Base-by-base conservation (phyloP, 2,797 vertebrate species). In the Hipposideros larvatus region DNA sequence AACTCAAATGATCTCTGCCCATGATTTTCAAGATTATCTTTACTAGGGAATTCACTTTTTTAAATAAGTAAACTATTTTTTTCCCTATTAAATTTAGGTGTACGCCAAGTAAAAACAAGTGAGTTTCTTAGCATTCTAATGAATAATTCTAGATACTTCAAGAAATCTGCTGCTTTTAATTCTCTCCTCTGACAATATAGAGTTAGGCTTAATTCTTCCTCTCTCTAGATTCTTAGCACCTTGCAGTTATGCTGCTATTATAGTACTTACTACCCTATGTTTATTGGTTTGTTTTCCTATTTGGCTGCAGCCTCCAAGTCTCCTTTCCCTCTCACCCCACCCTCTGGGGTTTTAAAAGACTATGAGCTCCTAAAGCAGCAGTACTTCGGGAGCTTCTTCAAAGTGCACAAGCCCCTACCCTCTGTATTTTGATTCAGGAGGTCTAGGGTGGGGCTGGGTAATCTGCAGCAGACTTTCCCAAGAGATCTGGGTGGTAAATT, bases 101-200 rank as follows among this genome's bases (percentile, higher is more conserved):
- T 85, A 53, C 41, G 75, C 65, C 26, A 65, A 89, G 31, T 65
- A 87, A 21, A 95, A 97, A 92, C 37, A 87, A 78, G 14, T 41
- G 41, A 73, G 57, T 87, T 95, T 87, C 53, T 93, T 90, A 95
- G 87, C 28, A 87, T 87, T 86, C 51, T 90, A 90, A 94, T 43
- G n/a, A 94, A 73, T 90, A 87, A 80, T 96, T 53, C 28, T 65
- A 79, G 41, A 48, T 86, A 82, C 18, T 94, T 92, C 7, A 90
- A 96, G 57, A 96, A 79, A 73, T 93, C 31, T 57, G 31, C n/a
- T 70, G 41, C 37, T 65, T n/a, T 24, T 77, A 91, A 79, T 71
- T 48, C 41, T 95, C 55, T 82, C 55, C 21, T 75, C 74, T 83
- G 65, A 83, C 10, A 55, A 51, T 28, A 82, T 11, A 55, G 10